Percentiles rank a stretch among this genome's conserved stretches.
Evolutionary conservation across 2,888 invertebrate genomes (phyloP).

Genomic region (Oligia latruncula): DNA sequence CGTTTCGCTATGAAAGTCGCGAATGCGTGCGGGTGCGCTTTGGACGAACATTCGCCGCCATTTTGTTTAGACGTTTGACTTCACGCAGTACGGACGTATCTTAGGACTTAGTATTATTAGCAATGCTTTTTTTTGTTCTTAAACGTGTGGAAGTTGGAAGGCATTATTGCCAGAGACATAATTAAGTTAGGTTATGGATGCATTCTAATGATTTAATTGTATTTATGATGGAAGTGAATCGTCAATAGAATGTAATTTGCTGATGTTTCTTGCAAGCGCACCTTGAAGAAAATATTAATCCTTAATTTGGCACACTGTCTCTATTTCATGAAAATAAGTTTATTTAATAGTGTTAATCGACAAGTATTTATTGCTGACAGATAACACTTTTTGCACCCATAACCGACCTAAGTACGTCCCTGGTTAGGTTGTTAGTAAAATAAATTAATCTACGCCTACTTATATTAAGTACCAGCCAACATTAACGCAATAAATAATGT

Average conservation of each 20-base stretch:
- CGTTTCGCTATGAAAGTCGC: neutral
- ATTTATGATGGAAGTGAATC: neutral
- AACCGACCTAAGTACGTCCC: slow-evolving; percentile 21
- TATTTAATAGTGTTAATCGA: neutral
- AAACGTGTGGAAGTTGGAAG: slow-evolving; percentile 47
- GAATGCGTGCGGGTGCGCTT: neutral
- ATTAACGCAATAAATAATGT: slow-evolving; percentile 54
- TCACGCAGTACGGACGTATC: slow-evolving; percentile 2
- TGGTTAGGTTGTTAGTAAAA: slow-evolving; percentile 40
- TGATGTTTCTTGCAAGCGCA: neutral
- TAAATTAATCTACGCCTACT: slow-evolving; percentile 62
- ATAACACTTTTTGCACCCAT: slow-evolving; percentile 5
- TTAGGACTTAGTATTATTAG: slow-evolving; percentile 14
- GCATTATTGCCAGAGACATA: slow-evolving; percentile 40
- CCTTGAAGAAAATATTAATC: neutral
- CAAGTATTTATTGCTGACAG: neutral
- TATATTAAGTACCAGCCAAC: slow-evolving; percentile 71
- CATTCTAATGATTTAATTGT: neutral
- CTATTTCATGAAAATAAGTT: neutral
- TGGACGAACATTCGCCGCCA: neutral
- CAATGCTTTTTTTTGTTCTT: slow-evolving; percentile 31
- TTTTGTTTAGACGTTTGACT: slow-evolving; percentile 1
- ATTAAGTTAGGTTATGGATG: neutral
- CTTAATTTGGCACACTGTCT: slow-evolving; percentile 20
- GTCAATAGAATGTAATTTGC: neutral